Conservation (phyloP, 2,113 vertebrate genomes). For the Platysteira castanea region DNA sequence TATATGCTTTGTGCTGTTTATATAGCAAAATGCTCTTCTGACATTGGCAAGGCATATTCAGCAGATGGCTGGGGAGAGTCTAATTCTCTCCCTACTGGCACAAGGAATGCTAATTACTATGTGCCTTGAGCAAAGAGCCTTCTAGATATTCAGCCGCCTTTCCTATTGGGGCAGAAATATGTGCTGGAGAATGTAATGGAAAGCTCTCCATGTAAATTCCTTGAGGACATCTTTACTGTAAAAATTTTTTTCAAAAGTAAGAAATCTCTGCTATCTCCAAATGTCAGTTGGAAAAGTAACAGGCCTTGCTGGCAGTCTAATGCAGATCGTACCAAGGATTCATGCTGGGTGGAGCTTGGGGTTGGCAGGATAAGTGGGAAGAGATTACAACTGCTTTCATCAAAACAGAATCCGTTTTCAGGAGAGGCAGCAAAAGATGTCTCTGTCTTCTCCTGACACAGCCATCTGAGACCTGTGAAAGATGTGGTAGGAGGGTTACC, state of each 20-base stretch:
- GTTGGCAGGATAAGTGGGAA: neutral
- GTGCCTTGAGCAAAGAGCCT: neutral
- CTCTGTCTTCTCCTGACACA: neutral
- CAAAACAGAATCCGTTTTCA: neutral
- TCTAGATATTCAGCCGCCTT: neutral
- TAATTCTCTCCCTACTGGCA: neutral
- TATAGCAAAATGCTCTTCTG: neutral
- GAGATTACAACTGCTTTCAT: neutral
- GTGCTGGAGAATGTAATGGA: neutral
- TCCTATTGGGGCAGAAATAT: neutral
- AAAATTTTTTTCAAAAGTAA: neutral
- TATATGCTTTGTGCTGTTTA: neutral
- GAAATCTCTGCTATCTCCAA: neutral
- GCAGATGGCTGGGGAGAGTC: constrained; percentile 12
- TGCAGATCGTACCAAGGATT: neutral
- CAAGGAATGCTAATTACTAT: neutral
- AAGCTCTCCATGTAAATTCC: neutral
- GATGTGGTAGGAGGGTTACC: neutral
- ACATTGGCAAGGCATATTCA: neutral
- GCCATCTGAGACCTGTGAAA: neutral
- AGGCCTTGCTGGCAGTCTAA: neutral
- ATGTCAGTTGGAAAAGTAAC: neutral
- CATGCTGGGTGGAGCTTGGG: neutral
- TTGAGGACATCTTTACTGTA: neutral
- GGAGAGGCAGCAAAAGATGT: neutral